Evolutionary conservation across 2,888 invertebrate genomes (phyloP), one percentile per base, ranked within the genome.

Genomic region (Ectemnius continuus): DNA sequence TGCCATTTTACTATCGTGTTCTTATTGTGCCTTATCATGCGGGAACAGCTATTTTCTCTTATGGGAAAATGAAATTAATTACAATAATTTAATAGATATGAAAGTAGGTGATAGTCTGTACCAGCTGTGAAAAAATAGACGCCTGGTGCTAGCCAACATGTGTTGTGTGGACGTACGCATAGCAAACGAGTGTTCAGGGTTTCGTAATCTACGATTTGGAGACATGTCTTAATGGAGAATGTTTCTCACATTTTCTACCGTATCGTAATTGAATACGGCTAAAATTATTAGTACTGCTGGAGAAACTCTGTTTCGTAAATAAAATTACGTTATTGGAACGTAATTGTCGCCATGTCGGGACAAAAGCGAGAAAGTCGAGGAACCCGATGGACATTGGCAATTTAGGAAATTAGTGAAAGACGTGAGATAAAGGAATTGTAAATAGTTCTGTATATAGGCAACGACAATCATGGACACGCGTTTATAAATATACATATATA

Each of bases 361-460:
- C 52, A 52, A 52, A 58, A 61, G 36, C 18, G 28, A 47, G 64
- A 45, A 67, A 65, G 60, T 66, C 45, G 75, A 76, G 78, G 71
- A 79, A 70, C 66, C 70, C 71, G 75, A 61, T 73, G 56, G 45
- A 67, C 18, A 70, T 78, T 73, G 63, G 26, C 8, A 65, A 60
- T 57, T 63, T 52, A 36, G 70, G 59, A 57, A 52, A 66, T 48
- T 75, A 76, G 64, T 63, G 14, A 72, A 69, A 75, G 66, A n/a
- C 65, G 75, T 16, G 47, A 66, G 59, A 76, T 45, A 56, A 61
- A 18, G 36, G 74, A 61, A 64, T 73, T 89, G 88, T 89, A 89
- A 78, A 89, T 89, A 87, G 73, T 78, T 84, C 81, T 90, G 89
- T 90, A 90, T 79, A 90, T 90, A 90, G 80, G 86, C 84, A 87